Percentiles rank a stretch among this genome's conserved stretches.
Evolutionary conservation across 2,113 vertebrate genomes (phyloP).

Genomic region (Eonycteris spelaea): DNA sequence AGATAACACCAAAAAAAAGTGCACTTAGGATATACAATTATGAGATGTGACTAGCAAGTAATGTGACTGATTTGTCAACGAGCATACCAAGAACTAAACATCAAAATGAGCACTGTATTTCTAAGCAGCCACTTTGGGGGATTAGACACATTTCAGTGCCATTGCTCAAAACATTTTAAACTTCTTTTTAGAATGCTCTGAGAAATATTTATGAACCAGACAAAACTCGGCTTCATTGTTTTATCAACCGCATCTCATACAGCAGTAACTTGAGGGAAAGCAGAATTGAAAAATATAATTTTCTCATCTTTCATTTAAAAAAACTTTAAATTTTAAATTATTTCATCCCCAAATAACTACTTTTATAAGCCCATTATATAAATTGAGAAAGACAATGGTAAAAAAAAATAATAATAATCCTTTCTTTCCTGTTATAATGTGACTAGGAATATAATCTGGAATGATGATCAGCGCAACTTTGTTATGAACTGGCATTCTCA

Average conservation of each 20-base stretch:
- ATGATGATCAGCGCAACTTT: background rate
- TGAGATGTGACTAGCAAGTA: slow-evolving; percentile 28
- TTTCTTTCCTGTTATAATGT: background rate
- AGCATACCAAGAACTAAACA: background rate
- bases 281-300: slow-evolving; percentile 23
- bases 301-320: slow-evolving; percentile 19
- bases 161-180: slow-evolving; percentile 20
- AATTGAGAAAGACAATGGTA: background rate
- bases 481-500: too few relatives aligned
- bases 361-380: background rate
- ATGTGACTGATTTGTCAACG: background rate
- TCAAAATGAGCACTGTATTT: slow-evolving; percentile 1
- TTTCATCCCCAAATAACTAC: background rate
- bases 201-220: slow-evolving; percentile 47
- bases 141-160: slow-evolving; percentile 33
- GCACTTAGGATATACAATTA: background rate
- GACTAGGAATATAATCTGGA: background rate
- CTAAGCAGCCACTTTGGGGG: slow-evolving; percentile 17
- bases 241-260: slow-evolving; percentile 32
- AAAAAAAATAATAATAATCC: background rate
- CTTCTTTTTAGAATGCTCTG: background rate
- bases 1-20: background rate
- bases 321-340: slow-evolving; percentile 25
- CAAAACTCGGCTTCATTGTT: slow-evolving; percentile 33
- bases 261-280: slow-evolving; percentile 32